Base-by-base conservation (phyloP, 1,140 invertebrate genomes). In the Brachionus paranguensis region DNA sequence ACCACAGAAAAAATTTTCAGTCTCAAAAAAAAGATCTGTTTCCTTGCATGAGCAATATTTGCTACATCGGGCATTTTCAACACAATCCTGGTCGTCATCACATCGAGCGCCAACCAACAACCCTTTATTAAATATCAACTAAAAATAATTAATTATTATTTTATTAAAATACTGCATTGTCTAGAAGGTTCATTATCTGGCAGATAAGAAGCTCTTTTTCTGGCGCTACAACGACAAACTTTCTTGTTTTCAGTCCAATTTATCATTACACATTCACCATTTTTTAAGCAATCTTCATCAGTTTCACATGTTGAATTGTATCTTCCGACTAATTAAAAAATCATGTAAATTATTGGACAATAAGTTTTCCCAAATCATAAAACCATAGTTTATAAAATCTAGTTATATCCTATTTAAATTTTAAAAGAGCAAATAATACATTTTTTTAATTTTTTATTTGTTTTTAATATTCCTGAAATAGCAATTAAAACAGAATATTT, bases 251-350 rank as follows among this genome's bases (percentile, higher is more conserved):
- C 11, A 14, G 24, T 76, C 10, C 14, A 20, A 41, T 27, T 76
- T 12, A 76, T 29, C 27, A 8, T 14, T 50, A 11, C 50, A 29
- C 72, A 76, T 27, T 76, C 72, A 11, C 43, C 72, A 50, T 76
- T 76, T 50, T 76, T 76, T 47, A 76, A 29, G 14, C 72, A 76
- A 76, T 76, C 72, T 11, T 37, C 17, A 76, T 76, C 72, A 50
- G 20, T 37, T 76, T 76, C 45, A 50, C 72, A 76, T 7, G 43
- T 27, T 53, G 72, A 50, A 50, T 76, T 76, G 5, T 50, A 76
- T 76, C 12, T 50, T 27, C 43, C 72, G 43, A 76, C 72, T 76
- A 50, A 50, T 14, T 27, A 50, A 12, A 43, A 72, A 72, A 72
- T 41, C 6, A 68, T 68, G 33, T 37, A 37, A 37, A 37, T 37